Percentiles rank a stretch among this genome's conserved stretches.
Conservation (phyloP, 2,797 vertebrate genomes). For the Morus bassanus region DNA sequence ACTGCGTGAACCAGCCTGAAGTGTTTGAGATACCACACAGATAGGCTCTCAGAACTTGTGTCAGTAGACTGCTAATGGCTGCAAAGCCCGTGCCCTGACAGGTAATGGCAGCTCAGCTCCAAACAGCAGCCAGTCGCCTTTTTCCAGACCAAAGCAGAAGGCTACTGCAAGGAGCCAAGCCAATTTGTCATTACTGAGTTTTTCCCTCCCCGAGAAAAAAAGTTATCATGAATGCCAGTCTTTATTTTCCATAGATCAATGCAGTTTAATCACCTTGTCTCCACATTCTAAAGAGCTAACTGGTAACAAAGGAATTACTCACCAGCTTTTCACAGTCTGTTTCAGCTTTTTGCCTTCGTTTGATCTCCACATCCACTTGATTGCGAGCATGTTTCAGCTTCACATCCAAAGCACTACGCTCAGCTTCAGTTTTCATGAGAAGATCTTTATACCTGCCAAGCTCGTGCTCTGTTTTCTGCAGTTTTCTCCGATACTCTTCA, state of each 20-base stretch:
- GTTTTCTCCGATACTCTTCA: constrained; percentile 87
- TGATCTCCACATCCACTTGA: constrained; percentile 96
- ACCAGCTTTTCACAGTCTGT: constrained; percentile 92
- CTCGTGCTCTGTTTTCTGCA: constrained; percentile 83
- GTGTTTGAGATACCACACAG: neutral
- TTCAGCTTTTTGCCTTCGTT: constrained; percentile 92
- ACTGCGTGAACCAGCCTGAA: neutral
- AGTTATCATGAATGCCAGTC: neutral
- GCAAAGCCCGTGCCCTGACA: constrained; percentile 6
- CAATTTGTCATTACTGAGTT: neutral
- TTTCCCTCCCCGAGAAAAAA: neutral
- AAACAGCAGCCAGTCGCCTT: neutral
- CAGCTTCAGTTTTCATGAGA: constrained; percentile 89
- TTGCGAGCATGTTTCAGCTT: constrained; percentile 98
- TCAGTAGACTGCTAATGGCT: constrained; percentile 41
- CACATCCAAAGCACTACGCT: constrained; percentile 89
- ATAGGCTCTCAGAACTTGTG: constrained; percentile 18
- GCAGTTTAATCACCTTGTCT: neutral
- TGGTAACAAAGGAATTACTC: constrained; percentile 37
- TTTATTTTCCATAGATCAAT: constrained; percentile 10
- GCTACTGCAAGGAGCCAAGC: neutral
- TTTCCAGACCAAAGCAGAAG: neutral
- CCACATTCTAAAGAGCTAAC: neutral
- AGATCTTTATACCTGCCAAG: constrained; percentile 85
- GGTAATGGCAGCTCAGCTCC: constrained; percentile 42